phyloP scores from a whole-genome alignment of 2,888 invertebrate genomes.

The Melinopterus prodromus region DNA sequence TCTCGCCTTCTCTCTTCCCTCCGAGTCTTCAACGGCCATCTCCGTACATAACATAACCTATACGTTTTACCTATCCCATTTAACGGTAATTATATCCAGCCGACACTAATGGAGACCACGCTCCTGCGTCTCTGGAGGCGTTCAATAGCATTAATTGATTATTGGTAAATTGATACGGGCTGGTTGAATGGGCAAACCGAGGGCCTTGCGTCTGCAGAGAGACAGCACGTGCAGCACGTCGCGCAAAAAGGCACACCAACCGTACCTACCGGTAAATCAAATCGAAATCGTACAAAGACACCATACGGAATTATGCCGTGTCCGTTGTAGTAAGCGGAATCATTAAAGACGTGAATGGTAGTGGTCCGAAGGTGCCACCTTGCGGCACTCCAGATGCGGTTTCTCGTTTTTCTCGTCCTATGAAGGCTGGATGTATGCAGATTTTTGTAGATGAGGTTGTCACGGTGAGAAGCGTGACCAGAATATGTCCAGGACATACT shows the following conservation, averaged over 20 bases:
- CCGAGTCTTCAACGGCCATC: neutral
- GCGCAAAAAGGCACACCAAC: neutral
- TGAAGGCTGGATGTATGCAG: too few species aligned
- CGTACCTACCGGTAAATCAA: neutral
- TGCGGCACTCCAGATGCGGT: neutral
- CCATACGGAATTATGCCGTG: neutral
- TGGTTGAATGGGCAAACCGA: neutral
- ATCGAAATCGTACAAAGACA: neutral
- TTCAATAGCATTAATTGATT: neutral
- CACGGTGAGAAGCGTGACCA: too few species aligned
- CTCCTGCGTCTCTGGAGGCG: neutral
- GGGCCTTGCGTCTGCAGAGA: neutral
- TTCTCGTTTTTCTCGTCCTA: neutral
- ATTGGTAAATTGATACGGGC: constrained; percentile 4
- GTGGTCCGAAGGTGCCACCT: neutral
- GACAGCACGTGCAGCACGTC: neutral
- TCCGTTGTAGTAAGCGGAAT: neutral
- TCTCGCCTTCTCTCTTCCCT: neutral
- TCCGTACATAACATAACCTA: neutral
- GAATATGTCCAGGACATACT: too few species aligned
- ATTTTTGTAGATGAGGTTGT: too few species aligned
- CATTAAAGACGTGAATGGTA: neutral
- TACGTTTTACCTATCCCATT: neutral
- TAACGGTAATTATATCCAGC: neutral
- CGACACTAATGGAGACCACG: neutral